Percentiles rank a stretch among this genome's conserved stretches.
Conservation (phyloP, 2,888 invertebrate genomes). For the Drosophila aldrichi region DNA sequence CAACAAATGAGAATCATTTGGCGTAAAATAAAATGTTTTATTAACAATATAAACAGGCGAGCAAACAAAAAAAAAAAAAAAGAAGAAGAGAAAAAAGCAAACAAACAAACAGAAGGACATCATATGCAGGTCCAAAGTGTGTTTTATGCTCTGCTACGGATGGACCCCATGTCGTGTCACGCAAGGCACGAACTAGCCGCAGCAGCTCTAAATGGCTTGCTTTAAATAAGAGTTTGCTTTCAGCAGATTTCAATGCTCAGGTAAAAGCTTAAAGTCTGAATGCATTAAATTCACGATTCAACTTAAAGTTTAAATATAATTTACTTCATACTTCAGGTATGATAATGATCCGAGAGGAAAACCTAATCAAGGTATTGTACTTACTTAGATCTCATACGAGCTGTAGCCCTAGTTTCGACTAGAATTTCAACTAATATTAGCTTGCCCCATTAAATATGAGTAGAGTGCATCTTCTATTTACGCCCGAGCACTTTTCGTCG, state of each 20-base stretch:
- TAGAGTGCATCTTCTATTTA: not conserved
- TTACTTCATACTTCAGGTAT: not conserved
- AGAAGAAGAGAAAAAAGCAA: not conserved
- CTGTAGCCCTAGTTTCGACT: not conserved
- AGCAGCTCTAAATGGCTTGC: not conserved
- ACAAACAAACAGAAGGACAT: conserved; percentile 4
- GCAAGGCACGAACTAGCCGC: not conserved
- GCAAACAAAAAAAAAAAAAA: not conserved
- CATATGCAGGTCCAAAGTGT: conserved; percentile 13
- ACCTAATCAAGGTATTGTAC: not conserved
- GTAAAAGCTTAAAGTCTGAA: not conserved
- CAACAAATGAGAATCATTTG: conserved; percentile 72
- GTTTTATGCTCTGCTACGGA: conserved; percentile 3
- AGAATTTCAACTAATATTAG: not conserved
- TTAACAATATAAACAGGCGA: conserved; percentile 46
- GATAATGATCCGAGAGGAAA: not conserved
- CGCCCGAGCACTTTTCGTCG: not conserved
- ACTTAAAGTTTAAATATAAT: not conserved
- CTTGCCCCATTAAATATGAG: not conserved
- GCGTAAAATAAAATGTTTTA: conserved; percentile 74
- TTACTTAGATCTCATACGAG: too few relatives aligned
- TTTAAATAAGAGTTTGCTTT: not conserved
- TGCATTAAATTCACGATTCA: not conserved
- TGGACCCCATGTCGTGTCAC: conserved; percentile 13
- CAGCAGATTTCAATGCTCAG: too few relatives aligned